Evolutionary conservation across 1,140 invertebrate species (phyloP), one percentile per base, ranked within the genome.

Genomic region (Zaprionus ghesquierei): DNA sequence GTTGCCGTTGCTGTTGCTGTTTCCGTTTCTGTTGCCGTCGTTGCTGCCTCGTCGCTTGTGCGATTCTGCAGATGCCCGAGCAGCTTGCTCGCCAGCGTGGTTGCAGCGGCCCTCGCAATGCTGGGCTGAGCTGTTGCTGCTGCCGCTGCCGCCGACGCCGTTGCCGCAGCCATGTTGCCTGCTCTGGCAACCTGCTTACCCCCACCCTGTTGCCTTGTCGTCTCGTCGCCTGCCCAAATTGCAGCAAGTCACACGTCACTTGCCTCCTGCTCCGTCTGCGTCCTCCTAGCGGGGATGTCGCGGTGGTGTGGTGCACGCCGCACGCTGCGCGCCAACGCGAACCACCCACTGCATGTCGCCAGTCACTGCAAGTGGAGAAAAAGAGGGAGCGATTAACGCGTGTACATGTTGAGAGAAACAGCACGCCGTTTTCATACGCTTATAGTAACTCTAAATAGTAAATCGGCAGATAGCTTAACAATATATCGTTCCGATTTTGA

Each of bases 311-410:
- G 23, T 64, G 54, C 60, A 55, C 56, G 62, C 56, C 54, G 65
- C 76, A 29, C 77, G 61, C 72, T 76, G 71, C 53, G 44, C 46
- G 59, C 64, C 79, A 66, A 78, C 66, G 61, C 70, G 59, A 64
- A 66, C 56, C 59, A 49, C 38, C 33, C 64, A 51, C 84, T 70
- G 82, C 82, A 87, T 87, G 38, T 58, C 63, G 53, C 50, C 64
- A 38, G 29, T 27, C 38, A 51, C 81, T 84, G 81, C 5, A 70
- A 65, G 10, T 10, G 15, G 5, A 5, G 27, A 31, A 0, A 33
- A 41, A n/a, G n/a, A 51, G 0, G 20, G 18, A 12, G 5, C 10
- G n/a, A 41, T 41, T 41, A 29, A 5, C 18, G 41, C 31, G 13
- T 29, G 6, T 3, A 15, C 10, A 31, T 6, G 1, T 55, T 0